Base-by-base conservation (phyloP, 2,797 vertebrate genomes). In the Lagorchestes hirsutus region DNA sequence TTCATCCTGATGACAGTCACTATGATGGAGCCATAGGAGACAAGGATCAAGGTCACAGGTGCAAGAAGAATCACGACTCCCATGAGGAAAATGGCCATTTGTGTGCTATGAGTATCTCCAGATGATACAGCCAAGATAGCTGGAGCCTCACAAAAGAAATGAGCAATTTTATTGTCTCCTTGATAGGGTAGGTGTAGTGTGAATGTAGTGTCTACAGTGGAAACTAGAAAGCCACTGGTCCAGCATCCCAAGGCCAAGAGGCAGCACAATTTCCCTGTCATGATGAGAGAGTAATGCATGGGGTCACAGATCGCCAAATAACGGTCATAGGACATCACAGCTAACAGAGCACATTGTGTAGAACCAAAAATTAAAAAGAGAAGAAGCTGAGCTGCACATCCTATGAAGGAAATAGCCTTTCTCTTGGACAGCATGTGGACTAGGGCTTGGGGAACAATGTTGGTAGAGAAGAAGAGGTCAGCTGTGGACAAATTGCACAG, bases 401-500 rank as follows among this genome's bases (percentile, higher is more conserved):
- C 94, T 50, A 55, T 27, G 92, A 98, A 94, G 52, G 95, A 97
- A 93, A 97, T 93, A 18, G 18, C 59, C 96, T 97, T 97, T 55
- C 59, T 96, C 94, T 96, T 94, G 3, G 95, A 92, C 54, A 98
- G 96, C n/a, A 97, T 93, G 67, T 97, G 54, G 27, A 82, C 90
- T 56, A 98, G 91, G 95, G 98, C 96, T 90, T 97, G 95, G 4
- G 97, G 97, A 2, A 98, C 90, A 18, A 97, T 97, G 24, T 92
- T 97, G 13, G 96, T 96, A 92, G 96, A 97, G 55, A 97, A 97
- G 82, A 97, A 96, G 40, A 98, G 95, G 82, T 98, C 97, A 28
- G 93, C 95, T 58, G 96, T 96, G 52, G 97, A 97, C 57, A 98
- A 91, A 58, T 97, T 95, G 67, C 94, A 95, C 52, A 98, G 96